Base-by-base conservation (phyloP, 2,797 vertebrate species). In the Florisuga fusca region DNA sequence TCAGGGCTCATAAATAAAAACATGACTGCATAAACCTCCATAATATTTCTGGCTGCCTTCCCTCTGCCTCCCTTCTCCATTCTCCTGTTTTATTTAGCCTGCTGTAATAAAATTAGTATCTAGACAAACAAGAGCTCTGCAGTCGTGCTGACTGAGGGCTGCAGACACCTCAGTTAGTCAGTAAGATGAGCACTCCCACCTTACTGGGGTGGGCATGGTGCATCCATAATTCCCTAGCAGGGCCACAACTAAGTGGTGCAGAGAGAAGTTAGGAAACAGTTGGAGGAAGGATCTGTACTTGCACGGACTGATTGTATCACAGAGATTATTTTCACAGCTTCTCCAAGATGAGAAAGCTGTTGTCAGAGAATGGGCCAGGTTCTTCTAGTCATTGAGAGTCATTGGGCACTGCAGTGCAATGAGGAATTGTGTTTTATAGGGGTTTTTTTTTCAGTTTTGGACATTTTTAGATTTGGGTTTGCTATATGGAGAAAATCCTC, bases 401-500 rank as follows among this genome's bases (percentile, higher is more conserved):
- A 53, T 8, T 3, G 16, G 51, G 74, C 2, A 4, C 62, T 29
- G 77, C n/a, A 5, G 17, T 34, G 46, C 57, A 61, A 36, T 33
- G 36, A 71, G 87, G 74, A 79, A 34, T 25, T 61, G 46, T 50
- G 53, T 33, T 93, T 94, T 93, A 68, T 67, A 36, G 43, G n/a
- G n/a, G n/a, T n/a, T 59, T 78, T 54, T 79, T 54, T 80, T 83
- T 84, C 41, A 5, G n/a, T 31, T 91, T 93, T 45, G 33, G 34
- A 68, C 22, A 77, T 90, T 94, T 87, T 89, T 87, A 84, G 87
- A n/a, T 21, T 68, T 74, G n/a, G 27, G 51, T 33, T 93, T 84
- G 43, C 77, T 90, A 96, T 95, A 94, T 71, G 63, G 71, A 96
- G 91, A 82, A 74, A 71, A 90, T 96, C 68, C 68, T 89, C 83